Conservation (phyloP, 2,888 invertebrate species). For the Didymodactylos carnosus region DNA sequence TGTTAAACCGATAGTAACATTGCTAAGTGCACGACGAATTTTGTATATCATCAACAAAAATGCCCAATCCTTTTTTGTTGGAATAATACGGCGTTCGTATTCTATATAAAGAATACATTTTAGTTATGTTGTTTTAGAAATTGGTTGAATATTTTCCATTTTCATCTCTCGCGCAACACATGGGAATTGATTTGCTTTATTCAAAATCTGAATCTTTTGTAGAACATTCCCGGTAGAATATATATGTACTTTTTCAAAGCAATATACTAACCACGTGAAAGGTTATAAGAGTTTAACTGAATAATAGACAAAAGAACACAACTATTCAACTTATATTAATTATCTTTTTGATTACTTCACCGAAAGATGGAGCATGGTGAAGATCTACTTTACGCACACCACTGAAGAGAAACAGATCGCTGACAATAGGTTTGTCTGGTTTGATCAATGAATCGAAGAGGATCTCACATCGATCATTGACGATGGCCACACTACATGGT, state of each 20-base stretch:
- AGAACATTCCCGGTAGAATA: background rate
- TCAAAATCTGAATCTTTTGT: background rate
- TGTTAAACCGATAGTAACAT: too few species aligned
- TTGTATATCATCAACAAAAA: too few species aligned
- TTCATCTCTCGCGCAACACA: background rate
- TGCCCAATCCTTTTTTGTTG: too few species aligned
- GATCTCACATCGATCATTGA: background rate
- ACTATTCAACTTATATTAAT: background rate
- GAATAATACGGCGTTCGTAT: too few species aligned
- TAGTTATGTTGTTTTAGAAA: background rate
- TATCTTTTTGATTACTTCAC: background rate
- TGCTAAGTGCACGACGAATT: too few species aligned
- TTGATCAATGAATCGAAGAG: background rate
- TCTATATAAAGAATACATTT: too few species aligned
- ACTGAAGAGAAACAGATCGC: background rate
- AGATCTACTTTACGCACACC: background rate
- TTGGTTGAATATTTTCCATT: background rate
- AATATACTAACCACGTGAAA: background rate
- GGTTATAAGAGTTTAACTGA: background rate
- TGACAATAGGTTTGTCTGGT: background rate
- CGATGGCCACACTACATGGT: background rate
- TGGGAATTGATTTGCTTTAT: background rate
- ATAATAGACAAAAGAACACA: background rate
- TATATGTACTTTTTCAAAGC: background rate
- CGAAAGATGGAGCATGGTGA: background rate